Conservation (phyloP, 2,113 vertebrate genomes). For the Podocnemis expansa region DNA sequence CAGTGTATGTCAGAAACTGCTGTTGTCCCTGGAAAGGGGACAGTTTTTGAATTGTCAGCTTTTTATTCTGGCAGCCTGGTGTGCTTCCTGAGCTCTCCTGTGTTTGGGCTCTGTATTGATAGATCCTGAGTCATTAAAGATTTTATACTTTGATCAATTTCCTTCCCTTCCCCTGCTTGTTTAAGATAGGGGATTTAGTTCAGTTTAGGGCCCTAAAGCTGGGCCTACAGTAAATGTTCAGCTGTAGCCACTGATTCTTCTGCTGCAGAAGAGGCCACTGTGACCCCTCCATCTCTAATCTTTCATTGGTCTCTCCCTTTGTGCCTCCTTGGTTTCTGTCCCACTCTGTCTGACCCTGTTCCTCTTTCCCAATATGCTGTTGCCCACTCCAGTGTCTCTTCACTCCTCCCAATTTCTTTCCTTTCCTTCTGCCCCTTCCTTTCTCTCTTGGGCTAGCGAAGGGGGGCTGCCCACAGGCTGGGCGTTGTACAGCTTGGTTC, state of each 20-base stretch:
- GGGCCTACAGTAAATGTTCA: background rate
- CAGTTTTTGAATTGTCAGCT: background rate
- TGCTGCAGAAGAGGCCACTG: background rate
- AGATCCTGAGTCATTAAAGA: slow-evolving; percentile 39
- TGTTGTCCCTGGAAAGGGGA: background rate
- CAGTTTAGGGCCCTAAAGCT: background rate
- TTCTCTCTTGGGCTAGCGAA: background rate
- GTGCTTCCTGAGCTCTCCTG: background rate
- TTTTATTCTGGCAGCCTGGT: background rate
- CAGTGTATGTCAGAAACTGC: background rate
- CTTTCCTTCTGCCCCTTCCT: background rate
- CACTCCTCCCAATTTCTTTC: background rate
- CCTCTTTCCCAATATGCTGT: background rate
- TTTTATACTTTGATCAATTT: slow-evolving; percentile 31
- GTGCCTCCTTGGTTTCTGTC: background rate
- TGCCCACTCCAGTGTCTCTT: background rate
- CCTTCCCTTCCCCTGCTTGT: background rate
- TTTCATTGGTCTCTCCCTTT: background rate
- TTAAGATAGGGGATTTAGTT: background rate
- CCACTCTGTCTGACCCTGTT: background rate
- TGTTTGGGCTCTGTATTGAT: background rate
- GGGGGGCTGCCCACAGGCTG: background rate
- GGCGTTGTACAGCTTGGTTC: background rate
- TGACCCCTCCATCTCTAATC: background rate
- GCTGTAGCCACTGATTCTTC: background rate